These are phyloP conservation scores for Actias luna DNA, from an alignment of 2,888 invertebrate species.

Conservation along the genomic window DNA sequence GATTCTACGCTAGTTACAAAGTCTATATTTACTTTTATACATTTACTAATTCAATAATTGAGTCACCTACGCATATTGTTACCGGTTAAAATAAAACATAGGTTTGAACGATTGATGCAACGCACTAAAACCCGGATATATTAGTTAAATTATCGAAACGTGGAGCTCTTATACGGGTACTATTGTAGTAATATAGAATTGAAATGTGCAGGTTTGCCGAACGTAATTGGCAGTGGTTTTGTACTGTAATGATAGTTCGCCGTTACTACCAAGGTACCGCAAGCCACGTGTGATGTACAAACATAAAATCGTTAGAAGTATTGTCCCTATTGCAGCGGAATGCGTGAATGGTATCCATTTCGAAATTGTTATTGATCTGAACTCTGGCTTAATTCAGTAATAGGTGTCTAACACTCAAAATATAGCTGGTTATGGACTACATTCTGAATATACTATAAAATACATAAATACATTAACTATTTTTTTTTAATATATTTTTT, in stretches of 20 bases:
- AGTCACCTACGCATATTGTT: constrained; percentile 2
- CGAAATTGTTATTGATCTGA: neutral
- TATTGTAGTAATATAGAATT: constrained; percentile 46
- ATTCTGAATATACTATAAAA: too few relatives aligned
- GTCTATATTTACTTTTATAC: constrained; percentile 3
- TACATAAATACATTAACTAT: too few relatives aligned
- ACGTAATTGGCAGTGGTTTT: constrained; percentile 57
- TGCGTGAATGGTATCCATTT: neutral
- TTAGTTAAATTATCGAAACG: constrained; percentile 44
- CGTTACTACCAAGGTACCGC: constrained; percentile 42
- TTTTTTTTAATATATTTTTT: too few relatives aligned
- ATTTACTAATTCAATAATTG: neutral
- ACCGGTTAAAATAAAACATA: constrained; percentile 17
- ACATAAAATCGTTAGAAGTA: constrained; percentile 30
- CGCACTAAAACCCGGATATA: constrained; percentile 36
- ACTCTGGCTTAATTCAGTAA: too few relatives aligned
- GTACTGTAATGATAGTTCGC: constrained; percentile 51
- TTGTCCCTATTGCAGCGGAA: neutral
- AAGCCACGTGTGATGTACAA: constrained; percentile 41
- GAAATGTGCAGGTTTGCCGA: constrained; percentile 50
- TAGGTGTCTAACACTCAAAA: too few relatives aligned
- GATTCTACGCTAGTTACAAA: neutral
- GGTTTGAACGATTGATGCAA: constrained; percentile 29
- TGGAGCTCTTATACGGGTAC: constrained; percentile 47
- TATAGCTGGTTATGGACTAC: too few relatives aligned